Evolutionary conservation across 2,888 invertebrate genomes (phyloP).

Genomic region (Tipula helvola): DNA sequence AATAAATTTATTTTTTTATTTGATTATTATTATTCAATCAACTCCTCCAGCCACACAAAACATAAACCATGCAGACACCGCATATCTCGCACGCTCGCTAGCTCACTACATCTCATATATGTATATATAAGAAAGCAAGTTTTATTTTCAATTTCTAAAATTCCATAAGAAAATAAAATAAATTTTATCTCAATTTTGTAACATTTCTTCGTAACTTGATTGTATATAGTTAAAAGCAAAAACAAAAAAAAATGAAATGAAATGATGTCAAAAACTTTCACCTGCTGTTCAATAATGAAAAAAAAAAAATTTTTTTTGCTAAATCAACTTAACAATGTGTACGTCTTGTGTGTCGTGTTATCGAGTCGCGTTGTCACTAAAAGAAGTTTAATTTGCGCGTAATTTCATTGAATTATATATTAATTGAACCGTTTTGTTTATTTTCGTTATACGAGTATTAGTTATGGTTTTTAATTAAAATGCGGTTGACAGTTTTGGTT

Average conservation of each 20-base stretch:
- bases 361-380: not conserved
- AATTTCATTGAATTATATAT: not conserved
- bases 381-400: not conserved
- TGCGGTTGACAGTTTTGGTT: not conserved
- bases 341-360: not conserved
- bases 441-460: not conserved
- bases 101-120: not conserved
- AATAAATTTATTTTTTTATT: not conserved
- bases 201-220: not conserved
- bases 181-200: not conserved
- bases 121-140: constrained; percentile 4
- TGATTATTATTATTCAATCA: not conserved
- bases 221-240: not conserved
- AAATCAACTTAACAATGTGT: not conserved
- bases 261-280: not conserved
- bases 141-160: constrained; percentile 4
- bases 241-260: not conserved
- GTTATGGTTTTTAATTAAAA: not conserved
- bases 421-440: not conserved
- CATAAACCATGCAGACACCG: not conserved
- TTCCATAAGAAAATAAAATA: not conserved
- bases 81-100: not conserved
- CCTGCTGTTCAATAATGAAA: not conserved
- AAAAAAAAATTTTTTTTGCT: not conserved
- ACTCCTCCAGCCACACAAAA: not conserved